Evolutionary conservation across 2,888 invertebrate genomes (phyloP).

Genomic region (Stratiomys singularior): DNA sequence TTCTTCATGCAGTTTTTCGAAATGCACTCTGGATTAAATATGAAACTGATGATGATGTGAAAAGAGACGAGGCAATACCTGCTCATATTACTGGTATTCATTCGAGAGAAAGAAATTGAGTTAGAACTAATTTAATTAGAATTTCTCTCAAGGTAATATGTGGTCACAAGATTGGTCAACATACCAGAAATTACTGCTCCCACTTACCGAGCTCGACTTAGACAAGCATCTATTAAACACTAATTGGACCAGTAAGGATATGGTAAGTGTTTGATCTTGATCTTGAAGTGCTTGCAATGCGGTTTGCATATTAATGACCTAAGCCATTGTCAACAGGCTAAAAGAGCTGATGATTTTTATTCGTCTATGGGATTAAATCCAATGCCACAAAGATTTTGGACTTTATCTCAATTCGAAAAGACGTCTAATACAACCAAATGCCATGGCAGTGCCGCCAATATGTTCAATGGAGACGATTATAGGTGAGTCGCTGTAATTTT

Average conservation of each 20-base stretch:
- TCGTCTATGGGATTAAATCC: conserved; percentile 72
- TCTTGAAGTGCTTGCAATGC: too few relatives aligned
- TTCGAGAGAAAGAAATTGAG: not conserved
- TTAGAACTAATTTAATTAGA: not conserved
- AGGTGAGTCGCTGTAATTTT: conserved; percentile 69
- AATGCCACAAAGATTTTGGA: conserved; percentile 74
- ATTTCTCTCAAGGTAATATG: conserved; percentile 68
- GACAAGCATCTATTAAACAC: conserved; percentile 67
- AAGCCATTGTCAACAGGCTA: conserved; percentile 56
- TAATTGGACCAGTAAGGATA: conserved; percentile 70
- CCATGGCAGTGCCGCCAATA: conserved; percentile 79
- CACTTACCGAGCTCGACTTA: conserved; percentile 66
- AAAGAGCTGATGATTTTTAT: conserved; percentile 75
- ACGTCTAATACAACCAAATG: conserved; percentile 67
- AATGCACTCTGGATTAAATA: conserved; percentile 68
- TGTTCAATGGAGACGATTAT: conserved; percentile 74
- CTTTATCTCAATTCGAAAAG: conserved; percentile 68
- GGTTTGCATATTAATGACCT: too few relatives aligned
- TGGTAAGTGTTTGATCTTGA: conserved; percentile 68
- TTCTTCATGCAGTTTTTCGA: conserved; percentile 79
- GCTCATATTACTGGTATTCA: conserved; percentile 74
- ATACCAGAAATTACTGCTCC: conserved; percentile 69
- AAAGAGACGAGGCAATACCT: conserved; percentile 72
- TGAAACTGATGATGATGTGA: conserved; percentile 68
- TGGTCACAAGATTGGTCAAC: conserved; percentile 79